These are phyloP conservation scores for Athalia rosae DNA, from an alignment of 2,888 invertebrate species.

Conservation along the genomic window DNA sequence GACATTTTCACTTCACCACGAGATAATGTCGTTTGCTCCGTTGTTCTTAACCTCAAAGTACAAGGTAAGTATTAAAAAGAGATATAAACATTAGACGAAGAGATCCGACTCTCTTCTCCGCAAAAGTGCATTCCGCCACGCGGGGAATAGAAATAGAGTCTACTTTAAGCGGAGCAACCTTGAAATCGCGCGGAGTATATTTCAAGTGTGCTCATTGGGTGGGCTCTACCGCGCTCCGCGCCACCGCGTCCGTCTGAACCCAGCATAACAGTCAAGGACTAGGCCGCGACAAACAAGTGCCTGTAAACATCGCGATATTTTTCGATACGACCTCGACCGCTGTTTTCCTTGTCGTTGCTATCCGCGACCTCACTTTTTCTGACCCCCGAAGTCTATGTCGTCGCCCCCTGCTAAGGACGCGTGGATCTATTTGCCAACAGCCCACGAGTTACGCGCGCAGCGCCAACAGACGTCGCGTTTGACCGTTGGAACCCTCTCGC, in stretches of 20 bases:
- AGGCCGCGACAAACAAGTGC: too few species aligned
- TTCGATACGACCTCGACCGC: too few species aligned
- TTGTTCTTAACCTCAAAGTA: neutral
- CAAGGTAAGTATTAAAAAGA: neutral
- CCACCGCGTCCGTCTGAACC: neutral
- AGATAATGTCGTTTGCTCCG: neutral
- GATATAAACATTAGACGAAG: neutral
- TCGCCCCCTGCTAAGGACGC: too few species aligned
- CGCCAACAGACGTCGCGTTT: neutral
- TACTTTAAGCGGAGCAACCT: neutral
- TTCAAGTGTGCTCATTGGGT: neutral
- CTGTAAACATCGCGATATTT: too few species aligned
- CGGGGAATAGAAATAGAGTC: neutral
- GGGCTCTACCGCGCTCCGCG: neutral
- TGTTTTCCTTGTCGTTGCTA: too few species aligned
- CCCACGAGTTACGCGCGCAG: neutral
- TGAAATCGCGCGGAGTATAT: neutral
- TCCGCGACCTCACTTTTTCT: too few species aligned
- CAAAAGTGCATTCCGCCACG: neutral
- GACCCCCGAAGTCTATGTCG: too few species aligned
- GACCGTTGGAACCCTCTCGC: neutral
- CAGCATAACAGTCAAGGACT: too few species aligned
- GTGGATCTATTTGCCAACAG: neutral
- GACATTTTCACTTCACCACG: neutral
- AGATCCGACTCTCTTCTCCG: neutral